phyloP scores from a whole-genome alignment of 2,797 vertebrate genomes.

The Arnoldichthys spilopterus region DNA sequence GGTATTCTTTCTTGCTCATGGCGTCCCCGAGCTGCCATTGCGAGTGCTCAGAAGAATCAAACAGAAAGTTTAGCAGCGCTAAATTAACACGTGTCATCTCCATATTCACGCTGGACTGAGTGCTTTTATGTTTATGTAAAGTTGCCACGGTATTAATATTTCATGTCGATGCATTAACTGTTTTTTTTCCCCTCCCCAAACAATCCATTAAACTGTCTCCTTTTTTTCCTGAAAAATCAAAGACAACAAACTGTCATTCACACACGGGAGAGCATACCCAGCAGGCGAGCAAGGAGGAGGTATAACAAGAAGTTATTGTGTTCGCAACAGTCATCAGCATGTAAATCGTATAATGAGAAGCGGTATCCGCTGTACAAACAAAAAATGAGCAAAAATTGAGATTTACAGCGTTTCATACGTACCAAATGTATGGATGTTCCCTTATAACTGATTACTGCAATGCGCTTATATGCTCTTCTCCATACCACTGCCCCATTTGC shows the following conservation, averaged over 20 bases:
- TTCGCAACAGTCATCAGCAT: conserved; percentile 29
- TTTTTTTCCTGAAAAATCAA: conserved; percentile 70
- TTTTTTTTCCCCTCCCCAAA: conserved; percentile 54
- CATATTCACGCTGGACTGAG: conserved; percentile 77
- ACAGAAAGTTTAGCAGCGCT: conserved; percentile 78
- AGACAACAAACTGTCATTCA: conserved; percentile 76
- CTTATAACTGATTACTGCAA: background rate
- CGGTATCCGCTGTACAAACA: background rate
- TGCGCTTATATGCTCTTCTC: too few species aligned
- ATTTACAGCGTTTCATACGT: background rate
- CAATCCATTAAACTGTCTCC: conserved; percentile 74
- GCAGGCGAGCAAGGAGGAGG: conserved; percentile 54
- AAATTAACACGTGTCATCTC: conserved; percentile 83
- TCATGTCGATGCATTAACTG: conserved; percentile 75
- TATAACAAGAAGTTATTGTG: conserved; percentile 43
- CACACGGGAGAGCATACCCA: conserved; percentile 45
- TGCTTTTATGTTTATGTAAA: conserved; percentile 83
- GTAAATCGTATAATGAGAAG: conserved; percentile 28
- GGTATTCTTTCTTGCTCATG: conserved; percentile 59
- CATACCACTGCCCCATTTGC: background rate
- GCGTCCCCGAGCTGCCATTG: conserved; percentile 69
- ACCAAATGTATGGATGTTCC: conserved; percentile 30
- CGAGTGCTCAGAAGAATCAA: conserved; percentile 76
- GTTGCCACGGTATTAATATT: conserved; percentile 78
- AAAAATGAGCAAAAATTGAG: background rate